Conservation (phyloP, 2,797 vertebrate species). For the Pelobates cultripes region DNA sequence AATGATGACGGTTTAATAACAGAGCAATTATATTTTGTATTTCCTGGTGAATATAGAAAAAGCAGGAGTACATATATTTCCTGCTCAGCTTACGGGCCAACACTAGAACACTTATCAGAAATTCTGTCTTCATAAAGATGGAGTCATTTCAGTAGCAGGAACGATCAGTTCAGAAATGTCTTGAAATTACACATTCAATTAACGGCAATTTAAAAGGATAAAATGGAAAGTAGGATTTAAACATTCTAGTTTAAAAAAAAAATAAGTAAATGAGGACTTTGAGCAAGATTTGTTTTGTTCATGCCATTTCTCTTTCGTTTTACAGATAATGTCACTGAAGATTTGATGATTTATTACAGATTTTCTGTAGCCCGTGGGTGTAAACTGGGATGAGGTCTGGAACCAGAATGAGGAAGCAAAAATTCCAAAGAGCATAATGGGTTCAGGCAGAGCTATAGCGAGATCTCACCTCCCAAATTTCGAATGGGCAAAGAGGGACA, state of each 20-base stretch:
- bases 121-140: slow-evolving; percentile 29
- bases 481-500: too few relatives aligned
- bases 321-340: too few relatives aligned
- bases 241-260: background rate
- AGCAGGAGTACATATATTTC: background rate
- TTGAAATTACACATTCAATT: slow-evolving; percentile 19
- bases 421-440: too few relatives aligned
- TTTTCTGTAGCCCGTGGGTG: too few relatives aligned
- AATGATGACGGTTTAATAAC: background rate
- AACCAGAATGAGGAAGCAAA: too few relatives aligned
- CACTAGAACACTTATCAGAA: slow-evolving; percentile 20
- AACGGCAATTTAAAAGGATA: background rate
- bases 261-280: too few relatives aligned
- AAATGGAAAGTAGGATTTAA: slow-evolving; percentile 1
- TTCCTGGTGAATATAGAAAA: background rate
- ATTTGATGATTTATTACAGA: too few relatives aligned
- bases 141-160: slow-evolving; percentile 14
- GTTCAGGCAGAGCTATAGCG: too few relatives aligned
- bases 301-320: too few relatives aligned
- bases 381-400: too few relatives aligned
- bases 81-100: slow-evolving; percentile 13
- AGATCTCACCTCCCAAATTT: too few relatives aligned
- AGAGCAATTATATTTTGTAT: background rate
- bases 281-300: too few relatives aligned
- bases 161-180: slow-evolving; percentile 29